Percentiles rank a stretch among this genome's conserved stretches.
phyloP scores from a whole-genome alignment of 2,797 vertebrate genomes.

The Acanthornis magna region DNA sequence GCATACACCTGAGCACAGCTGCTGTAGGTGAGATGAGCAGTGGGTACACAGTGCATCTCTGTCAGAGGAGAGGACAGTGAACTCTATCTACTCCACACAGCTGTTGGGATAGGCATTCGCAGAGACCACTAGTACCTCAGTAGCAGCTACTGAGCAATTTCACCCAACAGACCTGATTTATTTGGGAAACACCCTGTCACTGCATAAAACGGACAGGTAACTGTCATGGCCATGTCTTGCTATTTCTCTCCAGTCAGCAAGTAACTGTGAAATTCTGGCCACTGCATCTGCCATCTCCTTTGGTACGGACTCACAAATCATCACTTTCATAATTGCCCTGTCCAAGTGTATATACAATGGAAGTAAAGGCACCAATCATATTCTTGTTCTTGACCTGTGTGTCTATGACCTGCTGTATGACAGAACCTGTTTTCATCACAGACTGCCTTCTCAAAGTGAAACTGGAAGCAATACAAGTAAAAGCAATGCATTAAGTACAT shows the following conservation, averaged over 20 bases:
- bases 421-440: not conserved
- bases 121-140: not conserved
- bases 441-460: not conserved
- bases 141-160: not conserved
- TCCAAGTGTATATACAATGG: not conserved
- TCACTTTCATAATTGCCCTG: not conserved
- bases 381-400: not conserved
- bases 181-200: not conserved
- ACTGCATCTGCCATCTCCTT: not conserved
- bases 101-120: not conserved
- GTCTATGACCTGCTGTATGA: not conserved
- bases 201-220: not conserved
- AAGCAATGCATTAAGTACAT: not conserved
- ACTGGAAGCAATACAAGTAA: not conserved
- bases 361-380: not conserved
- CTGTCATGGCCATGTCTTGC: not conserved
- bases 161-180: not conserved
- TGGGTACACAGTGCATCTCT: rapidly evolving
- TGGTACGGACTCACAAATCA: not conserved
- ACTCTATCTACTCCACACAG: rapidly evolving
- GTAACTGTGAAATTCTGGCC: not conserved
- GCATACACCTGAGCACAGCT: rapidly evolving
- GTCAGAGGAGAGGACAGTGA: not conserved
- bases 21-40: not conserved
- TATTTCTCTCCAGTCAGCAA: not conserved